Base-by-base conservation (phyloP, 2,797 vertebrate genomes). In the Chaenodraco wilsoni region DNA sequence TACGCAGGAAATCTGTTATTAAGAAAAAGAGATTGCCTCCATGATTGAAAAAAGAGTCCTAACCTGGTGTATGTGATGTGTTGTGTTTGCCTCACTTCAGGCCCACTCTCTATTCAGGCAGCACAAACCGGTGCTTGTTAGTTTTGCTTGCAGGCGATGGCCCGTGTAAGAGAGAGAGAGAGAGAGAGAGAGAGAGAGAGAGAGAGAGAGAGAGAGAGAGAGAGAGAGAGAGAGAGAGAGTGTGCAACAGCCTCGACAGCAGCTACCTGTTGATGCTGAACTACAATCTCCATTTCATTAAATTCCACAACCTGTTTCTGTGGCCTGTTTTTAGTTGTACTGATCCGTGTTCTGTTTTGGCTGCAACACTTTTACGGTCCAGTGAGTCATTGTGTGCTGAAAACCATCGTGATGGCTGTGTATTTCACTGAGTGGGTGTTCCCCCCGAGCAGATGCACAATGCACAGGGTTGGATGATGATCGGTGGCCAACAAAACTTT, bases 371-470 rank as follows among this genome's bases (percentile, higher is more conserved):
- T 66, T 51, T 16, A 40, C 69, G 45, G 51, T 23, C 48, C 48
- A 54, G 1, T 76, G 57, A 70, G 61, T 75, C 13, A 2, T 65
- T 57, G 70, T 60, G 69, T 11, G 44, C 62, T 17, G 33, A 78
- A 50, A 62, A 57, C 12, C 11, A 37, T 74, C 56, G 9, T 41
- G 50, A 65, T 44, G 8, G 59, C 9, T 33, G 51, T 10, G 2
- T 58, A 16, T 74, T 58, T 71, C 69, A 71, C 65, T 70, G 68
- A 76, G 41, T 81, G 56, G 56, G 62, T 69, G 64, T 60, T 73
- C 73, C 33, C 21, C 27, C 56, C 23, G 66, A 77, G 79, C 70
- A 81, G 57, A 84, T 63, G 60, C 65, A 81, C 75, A 81, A 65
- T 46, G 49, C 37, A 52, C 41, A 61, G 43, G 81, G 71, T 55